Evolutionary conservation across 1,140 invertebrate species (phyloP).

Genomic region (Globodera rostochiensis): DNA sequence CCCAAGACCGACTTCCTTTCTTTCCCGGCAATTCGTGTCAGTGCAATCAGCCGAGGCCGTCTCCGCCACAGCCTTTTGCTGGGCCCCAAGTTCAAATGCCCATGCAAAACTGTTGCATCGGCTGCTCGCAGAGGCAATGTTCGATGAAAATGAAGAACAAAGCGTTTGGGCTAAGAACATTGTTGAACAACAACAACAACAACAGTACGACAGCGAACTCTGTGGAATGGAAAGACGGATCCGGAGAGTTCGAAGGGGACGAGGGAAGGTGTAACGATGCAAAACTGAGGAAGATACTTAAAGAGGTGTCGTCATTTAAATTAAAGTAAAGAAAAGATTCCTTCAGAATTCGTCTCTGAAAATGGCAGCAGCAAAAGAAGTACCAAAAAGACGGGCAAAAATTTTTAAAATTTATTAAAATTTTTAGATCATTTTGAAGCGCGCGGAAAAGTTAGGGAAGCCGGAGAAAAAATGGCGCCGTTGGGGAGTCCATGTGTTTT

Average conservation of each 20-base stretch:
- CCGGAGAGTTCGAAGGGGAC: not conserved
- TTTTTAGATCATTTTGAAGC: constrained; percentile 10
- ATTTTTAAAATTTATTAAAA: not conserved
- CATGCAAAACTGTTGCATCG: constrained; percentile 25
- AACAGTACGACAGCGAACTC: constrained; percentile 1
- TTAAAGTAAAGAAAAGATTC: not conserved
- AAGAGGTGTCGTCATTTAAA: constrained; percentile 22
- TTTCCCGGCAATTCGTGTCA: not conserved
- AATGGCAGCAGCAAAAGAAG: constrained; percentile 28
- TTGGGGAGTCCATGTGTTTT: not conserved
- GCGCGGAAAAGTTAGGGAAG: not conserved
- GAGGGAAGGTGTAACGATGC: constrained; percentile 16
- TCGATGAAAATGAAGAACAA: not conserved
- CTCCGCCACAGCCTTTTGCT: not conserved
- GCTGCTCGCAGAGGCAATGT: constrained; percentile 3
- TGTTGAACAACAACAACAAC: not conserved
- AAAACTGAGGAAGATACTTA: constrained; percentile 1
- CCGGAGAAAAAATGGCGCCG: not conserved
- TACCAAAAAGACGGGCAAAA: not conserved
- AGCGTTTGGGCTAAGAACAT: constrained; percentile 7
- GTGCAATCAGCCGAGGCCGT: not conserved
- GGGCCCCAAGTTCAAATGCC: not conserved
- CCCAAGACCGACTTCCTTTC: not conserved
- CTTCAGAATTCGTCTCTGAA: constrained; percentile 29
- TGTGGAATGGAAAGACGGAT: not conserved